Evolutionary conservation across 64 coral and sea anemone species (phyloP).

Genomic region (Orbicella faveolata): DNA sequence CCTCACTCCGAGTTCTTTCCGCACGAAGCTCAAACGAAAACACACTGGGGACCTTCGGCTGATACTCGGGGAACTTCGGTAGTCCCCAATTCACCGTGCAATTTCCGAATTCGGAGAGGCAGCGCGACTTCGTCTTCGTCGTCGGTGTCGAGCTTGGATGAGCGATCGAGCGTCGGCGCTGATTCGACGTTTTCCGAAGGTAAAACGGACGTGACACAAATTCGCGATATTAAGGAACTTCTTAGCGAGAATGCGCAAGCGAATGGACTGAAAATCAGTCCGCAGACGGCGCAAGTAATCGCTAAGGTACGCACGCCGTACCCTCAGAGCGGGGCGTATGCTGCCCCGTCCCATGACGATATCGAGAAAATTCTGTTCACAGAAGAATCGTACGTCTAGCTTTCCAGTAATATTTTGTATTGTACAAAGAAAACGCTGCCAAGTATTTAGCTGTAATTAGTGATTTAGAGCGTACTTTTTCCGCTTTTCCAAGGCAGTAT

Average conservation of each 20-base stretch:
- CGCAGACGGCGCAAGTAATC: constrained; percentile 79
- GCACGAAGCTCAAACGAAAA: constrained; percentile 83
- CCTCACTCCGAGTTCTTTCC: constrained; percentile 88
- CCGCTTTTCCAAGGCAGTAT: neutral
- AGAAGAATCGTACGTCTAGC: constrained; percentile 92
- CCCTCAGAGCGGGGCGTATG: constrained; percentile 31
- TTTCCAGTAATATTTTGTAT: neutral
- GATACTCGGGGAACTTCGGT: constrained; percentile 38
- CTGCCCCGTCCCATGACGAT: constrained; percentile 83
- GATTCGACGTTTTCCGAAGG: constrained; percentile 74
- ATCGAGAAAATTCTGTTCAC: constrained; percentile 95
- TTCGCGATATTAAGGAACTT: constrained; percentile 85
- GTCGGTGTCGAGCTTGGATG: constrained; percentile 88
- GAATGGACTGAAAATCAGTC: constrained; percentile 93
- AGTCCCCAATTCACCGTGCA: neutral
- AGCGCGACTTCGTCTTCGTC: constrained; percentile 90
- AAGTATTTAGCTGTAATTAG: constrained; percentile 14
- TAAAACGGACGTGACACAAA: constrained; percentile 81
- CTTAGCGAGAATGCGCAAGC: constrained; percentile 66
- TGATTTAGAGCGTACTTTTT: neutral
- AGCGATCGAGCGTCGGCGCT: constrained; percentile 80
- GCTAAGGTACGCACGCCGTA: constrained; percentile 85
- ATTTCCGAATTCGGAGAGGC: constrained; percentile 48
- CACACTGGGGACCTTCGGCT: constrained; percentile 51
- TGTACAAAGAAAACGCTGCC: neutral